Evolutionary conservation across 2,797 vertebrate species (phyloP).

Genomic region (Vultur gryphus): DNA sequence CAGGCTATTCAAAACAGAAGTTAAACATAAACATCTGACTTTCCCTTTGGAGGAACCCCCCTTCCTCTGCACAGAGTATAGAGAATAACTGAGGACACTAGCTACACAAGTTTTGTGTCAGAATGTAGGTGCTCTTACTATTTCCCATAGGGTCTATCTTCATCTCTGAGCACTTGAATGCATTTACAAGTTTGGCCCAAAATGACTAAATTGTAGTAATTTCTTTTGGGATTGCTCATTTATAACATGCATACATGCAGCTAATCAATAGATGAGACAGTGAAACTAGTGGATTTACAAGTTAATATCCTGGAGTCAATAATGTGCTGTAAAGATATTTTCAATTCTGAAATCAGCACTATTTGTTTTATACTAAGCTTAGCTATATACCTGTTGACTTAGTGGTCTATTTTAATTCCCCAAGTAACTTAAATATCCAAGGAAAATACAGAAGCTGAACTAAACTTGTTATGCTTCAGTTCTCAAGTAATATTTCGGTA

Average conservation of each 20-base stretch:
- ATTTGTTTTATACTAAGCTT: constrained; percentile 51
- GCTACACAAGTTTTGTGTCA: not conserved
- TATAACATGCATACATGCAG: constrained; percentile 54
- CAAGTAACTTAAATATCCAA: constrained; percentile 40
- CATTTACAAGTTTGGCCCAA: not conserved
- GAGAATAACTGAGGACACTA: not conserved
- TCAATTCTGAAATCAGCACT: constrained; percentile 31
- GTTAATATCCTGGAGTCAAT: constrained; percentile 66
- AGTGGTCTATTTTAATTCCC: constrained; percentile 58
- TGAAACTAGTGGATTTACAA: constrained; percentile 64
- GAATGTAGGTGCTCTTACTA: not conserved
- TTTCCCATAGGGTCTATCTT: not conserved
- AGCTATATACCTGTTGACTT: not conserved
- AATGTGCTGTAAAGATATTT: constrained; percentile 32
- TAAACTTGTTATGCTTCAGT: constrained; percentile 25
- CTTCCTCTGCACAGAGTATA: not conserved
- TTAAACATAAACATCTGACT: not conserved
- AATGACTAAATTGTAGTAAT: constrained; percentile 41
- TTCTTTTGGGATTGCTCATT: constrained; percentile 60
- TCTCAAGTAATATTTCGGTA: constrained; percentile 30
- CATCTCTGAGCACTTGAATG: not conserved
- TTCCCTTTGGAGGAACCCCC: not conserved
- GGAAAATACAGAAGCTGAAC: constrained; percentile 36
- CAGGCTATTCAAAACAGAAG: not conserved
- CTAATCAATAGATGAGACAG: constrained; percentile 64